Conservation (phyloP, 2,797 vertebrate genomes). For the Helarctos malayanus region DNA sequence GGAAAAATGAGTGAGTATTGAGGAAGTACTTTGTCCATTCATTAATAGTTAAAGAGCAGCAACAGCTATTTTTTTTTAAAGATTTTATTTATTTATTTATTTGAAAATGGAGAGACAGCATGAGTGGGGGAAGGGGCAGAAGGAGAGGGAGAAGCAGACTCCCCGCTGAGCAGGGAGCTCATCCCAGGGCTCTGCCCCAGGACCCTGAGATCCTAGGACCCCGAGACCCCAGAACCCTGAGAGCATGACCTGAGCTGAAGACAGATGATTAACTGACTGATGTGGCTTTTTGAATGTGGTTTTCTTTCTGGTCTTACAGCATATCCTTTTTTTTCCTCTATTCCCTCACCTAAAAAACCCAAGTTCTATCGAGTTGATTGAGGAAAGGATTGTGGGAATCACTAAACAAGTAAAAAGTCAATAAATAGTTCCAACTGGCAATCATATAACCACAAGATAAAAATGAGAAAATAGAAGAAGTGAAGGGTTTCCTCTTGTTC, state of each 20-base stretch:
- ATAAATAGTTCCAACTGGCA: neutral
- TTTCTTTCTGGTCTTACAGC: conserved; percentile 44
- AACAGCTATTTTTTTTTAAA: conserved; percentile 45
- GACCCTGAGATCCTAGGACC: neutral
- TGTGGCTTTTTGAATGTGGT: conserved; percentile 43
- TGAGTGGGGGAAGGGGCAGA: too few species aligned
- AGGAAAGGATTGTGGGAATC: conserved; percentile 60
- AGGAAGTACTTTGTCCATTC: conserved; percentile 42
- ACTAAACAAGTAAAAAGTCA: conserved; percentile 73
- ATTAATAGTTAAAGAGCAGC: conserved; percentile 54
- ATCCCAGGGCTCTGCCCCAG: neutral
- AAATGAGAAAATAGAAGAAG: conserved; percentile 50
- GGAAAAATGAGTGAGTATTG: neutral
- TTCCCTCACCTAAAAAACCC: conserved; percentile 66
- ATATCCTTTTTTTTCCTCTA: conserved; percentile 68
- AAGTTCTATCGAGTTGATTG: conserved; percentile 26
- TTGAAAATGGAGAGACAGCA: too few species aligned
- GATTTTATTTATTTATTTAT: too few species aligned
- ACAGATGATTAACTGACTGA: neutral
- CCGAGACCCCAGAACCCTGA: neutral
- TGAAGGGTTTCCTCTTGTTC: conserved; percentile 66
- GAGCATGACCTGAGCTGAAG: neutral
- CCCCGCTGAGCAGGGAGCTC: neutral
- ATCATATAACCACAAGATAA: conserved; percentile 29
- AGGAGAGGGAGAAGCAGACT: neutral